Evolutionary conservation across 2,888 invertebrate species (phyloP).

Genomic region (Philopedon plagiatum): DNA sequence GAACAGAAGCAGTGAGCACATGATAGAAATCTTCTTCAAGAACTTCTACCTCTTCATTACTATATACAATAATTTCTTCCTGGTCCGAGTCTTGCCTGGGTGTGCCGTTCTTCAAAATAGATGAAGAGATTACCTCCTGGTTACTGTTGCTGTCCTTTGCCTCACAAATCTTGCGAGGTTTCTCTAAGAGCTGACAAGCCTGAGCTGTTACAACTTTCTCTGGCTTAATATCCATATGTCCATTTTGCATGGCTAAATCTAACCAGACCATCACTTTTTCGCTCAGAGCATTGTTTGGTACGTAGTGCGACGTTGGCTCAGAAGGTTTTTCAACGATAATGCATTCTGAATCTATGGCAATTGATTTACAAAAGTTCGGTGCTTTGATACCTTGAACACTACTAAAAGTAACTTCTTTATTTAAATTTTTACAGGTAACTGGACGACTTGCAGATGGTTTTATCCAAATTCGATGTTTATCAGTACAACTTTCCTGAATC

Average conservation of each 20-base stretch:
- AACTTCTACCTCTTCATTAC: constrained; percentile 31
- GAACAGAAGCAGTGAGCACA: constrained; percentile 25
- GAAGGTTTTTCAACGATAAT: not conserved
- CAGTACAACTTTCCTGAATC: not conserved
- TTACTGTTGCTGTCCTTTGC: not conserved
- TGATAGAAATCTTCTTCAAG: constrained; percentile 52
- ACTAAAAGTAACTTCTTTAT: constrained; percentile 54
- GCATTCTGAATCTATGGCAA: constrained; percentile 20
- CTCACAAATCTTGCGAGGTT: not conserved
- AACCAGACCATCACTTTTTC: constrained; percentile 86
- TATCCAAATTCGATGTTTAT: constrained; percentile 26
- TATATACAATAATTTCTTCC: constrained; percentile 22
- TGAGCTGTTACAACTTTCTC: constrained; percentile 18
- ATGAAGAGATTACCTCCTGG: constrained; percentile 7
- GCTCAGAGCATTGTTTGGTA: constrained; percentile 69
- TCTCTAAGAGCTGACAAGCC: constrained; percentile 1
- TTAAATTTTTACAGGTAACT: constrained; percentile 49
- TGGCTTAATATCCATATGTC: constrained; percentile 22
- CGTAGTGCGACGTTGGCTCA: not conserved
- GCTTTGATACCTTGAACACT: constrained; percentile 19
- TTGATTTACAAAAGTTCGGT: constrained; percentile 18
- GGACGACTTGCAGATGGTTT: not conserved
- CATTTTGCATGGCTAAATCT: constrained; percentile 75
- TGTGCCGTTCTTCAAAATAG: constrained; percentile 31
- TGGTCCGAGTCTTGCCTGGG: not conserved